Percentiles rank a stretch among this genome's conserved stretches.
phyloP scores from a whole-genome alignment of 2,888 invertebrate genomes.

The Exephanes ischioxanthus region DNA sequence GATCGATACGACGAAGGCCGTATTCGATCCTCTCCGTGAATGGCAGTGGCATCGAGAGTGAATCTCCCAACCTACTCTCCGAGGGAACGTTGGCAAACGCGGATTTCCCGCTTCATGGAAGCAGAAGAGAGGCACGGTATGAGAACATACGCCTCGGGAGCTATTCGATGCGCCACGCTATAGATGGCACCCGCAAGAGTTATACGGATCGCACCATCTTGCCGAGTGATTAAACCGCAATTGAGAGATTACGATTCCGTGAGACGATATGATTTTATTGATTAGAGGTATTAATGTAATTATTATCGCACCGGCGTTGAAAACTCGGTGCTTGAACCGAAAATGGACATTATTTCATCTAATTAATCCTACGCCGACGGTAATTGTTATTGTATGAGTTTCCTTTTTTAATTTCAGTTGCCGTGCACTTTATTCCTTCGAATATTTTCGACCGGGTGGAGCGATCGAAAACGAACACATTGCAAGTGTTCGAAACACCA shows the following conservation, averaged over 20 bases:
- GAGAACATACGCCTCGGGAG: constrained; percentile 53
- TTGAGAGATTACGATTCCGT: constrained; percentile 54
- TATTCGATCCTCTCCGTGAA: constrained; percentile 45
- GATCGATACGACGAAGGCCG: constrained; percentile 20
- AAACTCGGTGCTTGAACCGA: not conserved
- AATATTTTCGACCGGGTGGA: too few species aligned
- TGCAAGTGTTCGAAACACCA: too few species aligned
- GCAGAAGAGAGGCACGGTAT: constrained; percentile 30
- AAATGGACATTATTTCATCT: not conserved
- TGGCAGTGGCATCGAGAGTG: constrained; percentile 48
- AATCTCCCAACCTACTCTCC: constrained; percentile 53
- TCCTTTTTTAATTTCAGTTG: not conserved
- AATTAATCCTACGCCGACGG: not conserved
- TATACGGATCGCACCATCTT: constrained; percentile 54
- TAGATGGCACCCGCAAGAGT: constrained; percentile 8
- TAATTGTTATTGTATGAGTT: not conserved
- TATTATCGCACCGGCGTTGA: not conserved
- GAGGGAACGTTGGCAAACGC: constrained; percentile 58
- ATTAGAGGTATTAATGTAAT: constrained; percentile 4
- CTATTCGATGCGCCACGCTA: constrained; percentile 39
- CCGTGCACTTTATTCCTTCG: not conserved
- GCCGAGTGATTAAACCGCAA: constrained; percentile 61
- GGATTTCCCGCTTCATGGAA: constrained; percentile 50
- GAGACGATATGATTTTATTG: not conserved
- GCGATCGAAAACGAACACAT: too few species aligned